phyloP scores from a whole-genome alignment of 1,140 invertebrate genomes.

The Asbolus verrucosus region DNA sequence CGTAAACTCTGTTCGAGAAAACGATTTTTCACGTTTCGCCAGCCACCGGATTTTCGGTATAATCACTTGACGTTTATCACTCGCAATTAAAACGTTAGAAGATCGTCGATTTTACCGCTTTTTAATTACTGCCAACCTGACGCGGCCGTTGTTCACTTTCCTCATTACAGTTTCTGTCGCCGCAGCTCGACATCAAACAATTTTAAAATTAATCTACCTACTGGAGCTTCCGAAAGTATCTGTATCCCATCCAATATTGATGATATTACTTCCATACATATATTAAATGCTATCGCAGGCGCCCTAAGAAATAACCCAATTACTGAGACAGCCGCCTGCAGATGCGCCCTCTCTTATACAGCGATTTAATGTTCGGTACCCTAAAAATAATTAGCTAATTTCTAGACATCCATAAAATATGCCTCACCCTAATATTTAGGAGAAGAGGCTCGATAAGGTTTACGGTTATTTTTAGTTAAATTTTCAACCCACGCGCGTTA shows the following conservation, averaged over 20 bases:
- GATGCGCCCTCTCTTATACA: constrained; percentile 25
- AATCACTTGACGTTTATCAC: constrained; percentile 10
- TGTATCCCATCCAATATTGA: constrained; percentile 6
- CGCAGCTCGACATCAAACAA: background rate
- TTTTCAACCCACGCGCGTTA: background rate
- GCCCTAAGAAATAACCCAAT: constrained; percentile 35
- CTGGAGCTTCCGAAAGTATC: background rate
- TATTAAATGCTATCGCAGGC: constrained; percentile 7
- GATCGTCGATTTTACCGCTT: constrained; percentile 19
- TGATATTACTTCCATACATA: constrained; percentile 22
- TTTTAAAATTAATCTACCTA: constrained; percentile 29
- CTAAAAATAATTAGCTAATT: constrained; percentile 36
- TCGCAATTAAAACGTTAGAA: constrained; percentile 22
- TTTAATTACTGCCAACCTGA: constrained; percentile 23
- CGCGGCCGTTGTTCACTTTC: constrained; percentile 13
- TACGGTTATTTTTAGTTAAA: background rate
- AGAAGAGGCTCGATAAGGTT: background rate
- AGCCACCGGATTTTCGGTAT: constrained; percentile 1
- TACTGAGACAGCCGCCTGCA: constrained; percentile 27
- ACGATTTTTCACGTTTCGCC: constrained; percentile 5
- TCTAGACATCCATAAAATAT: constrained; percentile 16
- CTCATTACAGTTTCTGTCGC: background rate
- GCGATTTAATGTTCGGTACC: constrained; percentile 18
- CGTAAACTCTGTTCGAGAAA: constrained; percentile 16
- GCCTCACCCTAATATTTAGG: constrained; percentile 13